These are phyloP conservation scores for Cataglyphis rosenhaueri DNA, from an alignment of 2,888 invertebrate species.

Conservation along the genomic window DNA sequence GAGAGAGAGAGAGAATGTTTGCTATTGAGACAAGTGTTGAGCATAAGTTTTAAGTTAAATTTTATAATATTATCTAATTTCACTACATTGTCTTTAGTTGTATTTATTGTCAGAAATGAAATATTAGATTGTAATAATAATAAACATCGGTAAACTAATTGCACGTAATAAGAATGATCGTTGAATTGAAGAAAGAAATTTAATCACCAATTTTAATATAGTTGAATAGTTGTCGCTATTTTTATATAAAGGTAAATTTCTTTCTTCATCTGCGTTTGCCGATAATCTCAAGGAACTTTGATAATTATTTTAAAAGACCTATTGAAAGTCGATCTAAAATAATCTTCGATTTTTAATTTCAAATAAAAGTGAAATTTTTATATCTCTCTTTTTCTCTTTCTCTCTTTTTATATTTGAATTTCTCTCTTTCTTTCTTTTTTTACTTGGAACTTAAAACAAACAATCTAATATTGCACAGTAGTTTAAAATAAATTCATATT, in stretches of 20 bases:
- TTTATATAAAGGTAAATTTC: not conserved
- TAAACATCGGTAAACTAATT: not conserved
- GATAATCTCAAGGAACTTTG: not conserved
- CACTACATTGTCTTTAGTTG: not conserved
- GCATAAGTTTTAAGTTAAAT: constrained; percentile 8
- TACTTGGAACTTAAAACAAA: too few relatives aligned
- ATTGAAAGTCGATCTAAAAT: not conserved
- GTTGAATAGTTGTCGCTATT: not conserved
- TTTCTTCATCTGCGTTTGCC: not conserved
- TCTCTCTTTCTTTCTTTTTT: not conserved
- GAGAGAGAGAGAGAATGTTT: not conserved
- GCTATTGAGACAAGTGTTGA: not conserved
- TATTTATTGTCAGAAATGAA: not conserved
- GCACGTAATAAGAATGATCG: not conserved
- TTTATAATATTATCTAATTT: not conserved
- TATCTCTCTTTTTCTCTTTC: not conserved
- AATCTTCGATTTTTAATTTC: constrained; percentile 24
- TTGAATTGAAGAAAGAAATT: constrained; percentile 30
- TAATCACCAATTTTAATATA: not conserved
- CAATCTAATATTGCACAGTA: not conserved
- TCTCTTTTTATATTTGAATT: not conserved
- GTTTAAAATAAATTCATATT: constrained; percentile 1
- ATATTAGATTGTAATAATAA: not conserved
- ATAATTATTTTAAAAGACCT: constrained; percentile 28
- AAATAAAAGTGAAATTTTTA: constrained; percentile 12